Conservation (phyloP, 2,888 invertebrate species). For the Aporophyla nigra region DNA sequence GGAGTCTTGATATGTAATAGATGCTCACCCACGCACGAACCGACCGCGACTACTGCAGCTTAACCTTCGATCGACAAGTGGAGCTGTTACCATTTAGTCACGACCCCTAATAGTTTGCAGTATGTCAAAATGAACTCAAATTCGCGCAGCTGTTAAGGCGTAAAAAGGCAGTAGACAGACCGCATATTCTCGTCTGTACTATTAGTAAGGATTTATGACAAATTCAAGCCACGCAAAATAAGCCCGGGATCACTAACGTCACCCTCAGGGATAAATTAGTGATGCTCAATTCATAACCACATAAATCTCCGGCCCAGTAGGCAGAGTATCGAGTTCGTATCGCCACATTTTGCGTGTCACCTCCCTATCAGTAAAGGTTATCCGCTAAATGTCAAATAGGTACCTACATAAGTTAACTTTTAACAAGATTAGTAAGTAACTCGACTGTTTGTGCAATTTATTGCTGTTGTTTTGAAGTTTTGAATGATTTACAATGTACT, state of each 20-base stretch:
- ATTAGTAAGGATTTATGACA: background rate
- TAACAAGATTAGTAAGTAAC: conserved; percentile 34
- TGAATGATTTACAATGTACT: conserved; percentile 23
- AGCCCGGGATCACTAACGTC: conserved; percentile 4
- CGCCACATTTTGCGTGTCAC: conserved; percentile 18
- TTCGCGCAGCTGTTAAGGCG: background rate
- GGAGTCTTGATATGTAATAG: no score
- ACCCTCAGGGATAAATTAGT: conserved; percentile 35
- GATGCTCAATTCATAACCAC: conserved; percentile 3
- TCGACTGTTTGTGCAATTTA: conserved; percentile 23
- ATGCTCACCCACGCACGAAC: no score
- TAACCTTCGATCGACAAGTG: no score
- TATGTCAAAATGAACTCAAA: background rate
- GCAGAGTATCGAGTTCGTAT: conserved; percentile 30
- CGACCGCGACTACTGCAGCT: no score
- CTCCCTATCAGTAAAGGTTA: conserved; percentile 38
- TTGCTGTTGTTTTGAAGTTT: conserved; percentile 38
- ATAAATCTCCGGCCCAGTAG: background rate
- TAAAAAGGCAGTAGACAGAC: background rate
- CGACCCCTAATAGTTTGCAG: no score
- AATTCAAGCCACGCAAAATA: background rate
- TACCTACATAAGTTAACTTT: conserved; percentile 27
- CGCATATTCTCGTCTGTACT: no score
- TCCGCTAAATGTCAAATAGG: conserved; percentile 33
- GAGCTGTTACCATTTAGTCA: no score